Base-by-base conservation (phyloP, 2,888 invertebrate species). In the Lasioglossum oenotherae region DNA sequence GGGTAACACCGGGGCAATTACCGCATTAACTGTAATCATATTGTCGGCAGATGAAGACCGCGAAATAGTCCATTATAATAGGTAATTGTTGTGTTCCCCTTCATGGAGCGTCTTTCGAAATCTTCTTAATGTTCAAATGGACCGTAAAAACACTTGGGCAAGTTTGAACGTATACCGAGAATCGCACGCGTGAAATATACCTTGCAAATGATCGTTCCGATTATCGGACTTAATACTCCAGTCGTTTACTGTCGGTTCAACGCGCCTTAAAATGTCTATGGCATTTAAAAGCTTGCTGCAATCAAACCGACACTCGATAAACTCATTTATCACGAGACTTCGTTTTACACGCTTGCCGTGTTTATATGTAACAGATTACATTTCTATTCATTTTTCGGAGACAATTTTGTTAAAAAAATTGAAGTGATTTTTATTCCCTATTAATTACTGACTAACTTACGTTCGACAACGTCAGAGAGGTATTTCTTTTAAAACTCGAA, bases 1-100 rank as follows among this genome's bases (percentile, higher is more conserved):
- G 69, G 41, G 72, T 85, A 88, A 85, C 78, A 60, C 60, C 53
- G 27, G 67, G n/a, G 73, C 57, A 71, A 85, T 88, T 88, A 79
- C 49, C 71, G 67, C 67, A 71, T 85, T 88, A 82, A 88, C 74
- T 57, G 23, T 49, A 79, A 71, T 78, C 57, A 71, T 67, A 85
- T 72, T 38, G 46, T 64, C 67, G 71, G 71, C 57, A 35, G 41
- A 35, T 72, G 57, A 67, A 72, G 71, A 72, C 71, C 72, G 73
- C 60, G 67, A 72, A 75, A 77, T 60, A 49, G n/a, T 49, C 67
- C 69, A 84, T 87, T 84, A 82, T 76, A 10, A 64, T 12, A 46
- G 44, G 49, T 84, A 86, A 87, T 84, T 74, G 69, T 46, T 69
- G 46, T 38, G 64, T 35, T 46, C 41, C 44, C 64, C 74, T 79